Evolutionary conservation across 2,888 invertebrate species (phyloP), one percentile per base, ranked within the genome.

Genomic region (Candidula unifasciata): DNA sequence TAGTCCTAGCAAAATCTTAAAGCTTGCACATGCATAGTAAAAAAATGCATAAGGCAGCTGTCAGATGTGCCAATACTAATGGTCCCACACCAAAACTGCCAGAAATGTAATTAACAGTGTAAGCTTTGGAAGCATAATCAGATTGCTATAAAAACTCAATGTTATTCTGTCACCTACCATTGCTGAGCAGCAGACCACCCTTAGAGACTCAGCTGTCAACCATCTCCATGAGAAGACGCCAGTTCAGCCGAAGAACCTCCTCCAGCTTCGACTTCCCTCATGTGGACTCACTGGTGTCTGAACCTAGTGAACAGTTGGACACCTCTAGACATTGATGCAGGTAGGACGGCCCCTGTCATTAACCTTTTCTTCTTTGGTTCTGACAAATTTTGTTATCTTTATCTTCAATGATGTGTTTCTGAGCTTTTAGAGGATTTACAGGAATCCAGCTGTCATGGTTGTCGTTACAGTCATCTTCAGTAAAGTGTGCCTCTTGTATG

Each of bases 251-350:
- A 35, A 60, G 84, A n/a, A 33, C 88, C 3, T 84, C 87, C 80
- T 88, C 89, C 21, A 90, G 89, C 85, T 88, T 90, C 44, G 88
- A 89, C 84, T 83, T 89, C 2, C 87, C 88, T 30, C 90, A 90
- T 83, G 76, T 85, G 3, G 88, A 90, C 74, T 87, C 88, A 1
- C 84, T 89, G 35, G 85, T 86, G 8, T 82, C 86, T 54, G 80
- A 76, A 44, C 85, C 88, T 2, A 88, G 88, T 21, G 80, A 85
- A 44, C 86, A 88, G 24, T 64, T 83, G 74, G 87, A 89, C n/a
- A 8, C 86, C 88, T 3, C 54, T 89, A 1, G 88, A 88, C 66
- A 44, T 76, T 1, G 77, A 80, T 0, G 64, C 88, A 88, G 89
- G 89, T 89, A 82, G 73, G 21, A 74, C 37, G 10, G n/a, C 27